Conservation (phyloP, 2,888 invertebrate genomes). For the Thalpophila matura region DNA sequence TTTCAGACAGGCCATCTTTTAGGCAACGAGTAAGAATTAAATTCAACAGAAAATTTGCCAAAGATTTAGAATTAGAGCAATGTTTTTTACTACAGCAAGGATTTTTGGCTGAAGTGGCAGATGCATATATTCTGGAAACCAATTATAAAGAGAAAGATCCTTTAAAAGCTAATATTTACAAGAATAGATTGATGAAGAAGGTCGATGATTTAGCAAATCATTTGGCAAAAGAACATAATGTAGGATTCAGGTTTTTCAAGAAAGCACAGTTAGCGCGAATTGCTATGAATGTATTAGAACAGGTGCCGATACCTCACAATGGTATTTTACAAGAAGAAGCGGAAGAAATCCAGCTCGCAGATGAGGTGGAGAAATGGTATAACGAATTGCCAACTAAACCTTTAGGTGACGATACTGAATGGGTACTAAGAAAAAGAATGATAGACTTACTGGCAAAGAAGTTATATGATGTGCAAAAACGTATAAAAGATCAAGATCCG, state of each 20-base stretch:
- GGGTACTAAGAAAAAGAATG: slow-evolving; percentile 64
- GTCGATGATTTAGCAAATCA: slow-evolving; percentile 66
- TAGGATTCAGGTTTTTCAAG: slow-evolving; percentile 64
- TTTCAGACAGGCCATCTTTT: slow-evolving; percentile 64
- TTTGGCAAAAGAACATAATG: slow-evolving; percentile 60
- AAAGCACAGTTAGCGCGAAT: slow-evolving; percentile 51
- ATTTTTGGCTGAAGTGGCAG: slow-evolving; percentile 65
- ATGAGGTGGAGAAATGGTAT: slow-evolving; percentile 77
- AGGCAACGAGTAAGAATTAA: slow-evolving; percentile 64
- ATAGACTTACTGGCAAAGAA: slow-evolving; percentile 68
- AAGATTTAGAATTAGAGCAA: slow-evolving; percentile 47
- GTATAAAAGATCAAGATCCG: slow-evolving; percentile 43
- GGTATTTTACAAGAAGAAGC: slow-evolving; percentile 71
- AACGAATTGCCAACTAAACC: slow-evolving; percentile 66
- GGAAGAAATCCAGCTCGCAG: slow-evolving; percentile 74
- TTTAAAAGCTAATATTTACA: slow-evolving; percentile 70
- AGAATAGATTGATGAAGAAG: slow-evolving; percentile 66
- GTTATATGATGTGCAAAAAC: slow-evolving; percentile 68
- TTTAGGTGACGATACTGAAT: slow-evolving; percentile 57
- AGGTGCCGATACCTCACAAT: slow-evolving; percentile 70
- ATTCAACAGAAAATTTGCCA: slow-evolving; percentile 56
- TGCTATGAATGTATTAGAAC: slow-evolving; percentile 67
- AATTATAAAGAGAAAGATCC: slow-evolving; percentile 71
- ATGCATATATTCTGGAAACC: slow-evolving; percentile 68
- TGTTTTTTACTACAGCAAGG: slow-evolving; percentile 56